phyloP scores from a whole-genome alignment of 2,113 vertebrate genomes.

The Delphinus delphis region DNA sequence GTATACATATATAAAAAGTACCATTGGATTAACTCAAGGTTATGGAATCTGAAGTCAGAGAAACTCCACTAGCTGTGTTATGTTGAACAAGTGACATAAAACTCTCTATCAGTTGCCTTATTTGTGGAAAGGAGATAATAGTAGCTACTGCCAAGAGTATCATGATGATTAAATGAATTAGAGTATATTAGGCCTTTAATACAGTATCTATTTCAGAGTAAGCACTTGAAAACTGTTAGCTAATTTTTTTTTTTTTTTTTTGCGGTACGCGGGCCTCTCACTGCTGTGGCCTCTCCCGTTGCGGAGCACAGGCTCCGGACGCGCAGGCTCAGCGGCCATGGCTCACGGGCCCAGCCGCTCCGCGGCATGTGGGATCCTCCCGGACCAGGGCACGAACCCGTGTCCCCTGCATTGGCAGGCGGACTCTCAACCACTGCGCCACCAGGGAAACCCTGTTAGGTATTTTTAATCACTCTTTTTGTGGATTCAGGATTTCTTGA shows the following conservation, averaged over 20 bases:
- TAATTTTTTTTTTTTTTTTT: no score
- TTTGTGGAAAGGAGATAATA: neutral
- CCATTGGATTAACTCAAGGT: neutral
- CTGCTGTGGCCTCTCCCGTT: no score
- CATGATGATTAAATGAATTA: constrained; percentile 27
- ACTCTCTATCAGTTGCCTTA: neutral
- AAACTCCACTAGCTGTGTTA: neutral
- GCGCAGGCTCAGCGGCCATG: no score
- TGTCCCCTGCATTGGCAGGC: no score
- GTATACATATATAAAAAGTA: neutral
- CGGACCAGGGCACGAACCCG: no score
- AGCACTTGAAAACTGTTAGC: neutral
- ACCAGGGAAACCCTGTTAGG: neutral
- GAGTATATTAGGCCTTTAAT: constrained; percentile 6
- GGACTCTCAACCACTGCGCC: no score
- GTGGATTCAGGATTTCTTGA: constrained; percentile 29
- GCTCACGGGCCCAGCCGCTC: no score
- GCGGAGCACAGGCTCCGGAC: no score
- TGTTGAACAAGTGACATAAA: neutral
- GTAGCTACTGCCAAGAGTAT: neutral
- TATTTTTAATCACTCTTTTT: constrained; percentile 40
- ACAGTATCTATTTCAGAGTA: constrained; percentile 14
- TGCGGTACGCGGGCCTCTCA: no score
- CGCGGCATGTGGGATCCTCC: no score
- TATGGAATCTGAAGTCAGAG: neutral